Conservation (phyloP, 2,797 vertebrate species). For the Gambusia yucatana region DNA sequence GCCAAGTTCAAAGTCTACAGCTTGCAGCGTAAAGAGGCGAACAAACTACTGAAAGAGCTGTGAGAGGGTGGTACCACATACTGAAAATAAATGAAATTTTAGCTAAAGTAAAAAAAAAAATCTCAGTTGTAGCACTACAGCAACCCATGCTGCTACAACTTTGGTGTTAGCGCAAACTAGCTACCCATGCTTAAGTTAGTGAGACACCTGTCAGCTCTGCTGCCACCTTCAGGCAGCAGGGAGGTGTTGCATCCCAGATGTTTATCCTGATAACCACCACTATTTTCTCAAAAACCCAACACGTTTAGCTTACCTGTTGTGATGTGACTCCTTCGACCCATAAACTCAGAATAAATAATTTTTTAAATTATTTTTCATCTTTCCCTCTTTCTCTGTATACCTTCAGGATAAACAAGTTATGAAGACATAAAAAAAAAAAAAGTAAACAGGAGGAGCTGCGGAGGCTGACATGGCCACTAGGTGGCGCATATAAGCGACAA, state of each 20-base stretch:
- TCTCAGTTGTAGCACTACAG: conserved; percentile 62
- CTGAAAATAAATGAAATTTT: conserved; percentile 37
- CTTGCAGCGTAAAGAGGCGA: conserved; percentile 2
- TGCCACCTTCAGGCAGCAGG: conserved; percentile 55
- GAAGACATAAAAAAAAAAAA: conserved; percentile 43
- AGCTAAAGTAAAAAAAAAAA: conserved; percentile 29
- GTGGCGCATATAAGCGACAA: conserved; percentile 65
- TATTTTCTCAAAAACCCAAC: conserved; percentile 15
- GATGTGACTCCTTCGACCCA: background rate
- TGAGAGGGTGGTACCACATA: conserved; percentile 77
- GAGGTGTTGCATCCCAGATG: conserved; percentile 79
- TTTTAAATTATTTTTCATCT: background rate
- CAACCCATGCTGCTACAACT: conserved; percentile 74
- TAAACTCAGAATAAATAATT: background rate
- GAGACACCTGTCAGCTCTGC: conserved; percentile 45
- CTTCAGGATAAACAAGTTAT: conserved; percentile 84
- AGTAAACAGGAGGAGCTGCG: conserved; percentile 55
- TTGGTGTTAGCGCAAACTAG: conserved; percentile 37
- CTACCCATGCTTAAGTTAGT: conserved; percentile 73
- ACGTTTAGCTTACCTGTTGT: conserved; percentile 66
- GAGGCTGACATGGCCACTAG: conserved; percentile 64
- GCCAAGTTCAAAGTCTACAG: conserved; percentile 4
- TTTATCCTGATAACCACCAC: conserved; percentile 79
- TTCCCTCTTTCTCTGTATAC: conserved; percentile 20
- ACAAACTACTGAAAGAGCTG: conserved; percentile 66